These are phyloP conservation scores for Thalassaphorura encarpata DNA, from an alignment of 1,140 invertebrate genomes.

Conservation along the genomic window DNA sequence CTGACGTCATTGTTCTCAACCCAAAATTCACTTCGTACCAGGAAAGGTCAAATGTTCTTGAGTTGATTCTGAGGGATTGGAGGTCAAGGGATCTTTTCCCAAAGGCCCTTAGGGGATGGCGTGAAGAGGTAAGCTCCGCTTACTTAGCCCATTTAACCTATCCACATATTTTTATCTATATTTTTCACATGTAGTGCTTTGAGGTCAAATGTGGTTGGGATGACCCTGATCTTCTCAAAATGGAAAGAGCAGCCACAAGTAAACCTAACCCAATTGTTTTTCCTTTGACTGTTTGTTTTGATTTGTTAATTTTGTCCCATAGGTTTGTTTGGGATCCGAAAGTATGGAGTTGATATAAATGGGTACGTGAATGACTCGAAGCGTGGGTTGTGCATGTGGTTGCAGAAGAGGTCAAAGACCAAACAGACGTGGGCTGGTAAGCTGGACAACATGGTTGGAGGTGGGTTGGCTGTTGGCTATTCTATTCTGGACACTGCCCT, in stretches of 20 bases:
- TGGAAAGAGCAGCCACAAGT: constrained; percentile 85
- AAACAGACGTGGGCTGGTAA: constrained; percentile 93
- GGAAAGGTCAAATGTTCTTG: constrained; percentile 64
- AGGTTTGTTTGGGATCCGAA: constrained; percentile 80
- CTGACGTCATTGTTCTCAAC: constrained; percentile 59
- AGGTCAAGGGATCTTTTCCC: constrained; percentile 50
- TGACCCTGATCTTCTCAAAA: constrained; percentile 57
- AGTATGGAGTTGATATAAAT: constrained; percentile 90
- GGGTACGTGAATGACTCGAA: constrained; percentile 76
- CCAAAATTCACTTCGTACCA: constrained; percentile 71
- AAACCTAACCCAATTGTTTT: constrained; percentile 36
- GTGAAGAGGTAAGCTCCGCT: constrained; percentile 61
- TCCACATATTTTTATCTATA: neutral
- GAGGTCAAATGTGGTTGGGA: constrained; percentile 63
- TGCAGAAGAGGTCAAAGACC: constrained; percentile 75
- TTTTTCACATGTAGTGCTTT: constrained; percentile 51
- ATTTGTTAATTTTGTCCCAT: neutral
- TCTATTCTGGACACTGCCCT: constrained; percentile 75
- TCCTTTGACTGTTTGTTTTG: neutral
- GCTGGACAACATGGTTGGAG: constrained; percentile 89
- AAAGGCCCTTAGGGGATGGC: constrained; percentile 69
- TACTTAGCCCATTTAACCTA: neutral
- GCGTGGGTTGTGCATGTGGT: constrained; percentile 80
- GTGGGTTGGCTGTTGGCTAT: constrained; percentile 77
- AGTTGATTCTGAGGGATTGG: constrained; percentile 63